Percentiles rank a stretch among this genome's conserved stretches.
These are phyloP conservation scores for Vimba vimba DNA, from an alignment of 2,113 vertebrate species.

Conservation along the genomic window DNA sequence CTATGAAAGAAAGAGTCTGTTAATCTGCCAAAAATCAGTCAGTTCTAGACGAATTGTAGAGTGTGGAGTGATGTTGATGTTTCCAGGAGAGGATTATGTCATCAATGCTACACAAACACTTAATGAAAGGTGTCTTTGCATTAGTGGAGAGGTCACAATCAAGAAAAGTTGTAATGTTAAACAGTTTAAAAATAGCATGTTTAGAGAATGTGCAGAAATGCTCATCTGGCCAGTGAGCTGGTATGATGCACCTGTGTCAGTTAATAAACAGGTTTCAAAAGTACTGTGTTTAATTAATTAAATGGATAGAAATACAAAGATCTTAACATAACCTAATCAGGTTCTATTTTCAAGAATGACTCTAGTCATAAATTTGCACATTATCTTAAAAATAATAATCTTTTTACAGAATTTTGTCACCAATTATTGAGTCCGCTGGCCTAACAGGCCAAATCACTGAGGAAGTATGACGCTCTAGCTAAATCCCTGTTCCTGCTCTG, in stretches of 20 bases:
- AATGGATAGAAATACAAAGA: background rate
- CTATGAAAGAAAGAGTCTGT: background rate
- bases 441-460: slow-evolving; percentile 48
- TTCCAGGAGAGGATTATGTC: background rate
- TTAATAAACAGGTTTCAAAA: background rate
- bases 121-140: background rate
- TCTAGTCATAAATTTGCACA: background rate
- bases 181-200: background rate
- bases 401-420: background rate
- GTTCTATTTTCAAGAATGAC: background rate
- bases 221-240: background rate
- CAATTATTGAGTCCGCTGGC: background rate
- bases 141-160: background rate
- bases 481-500: slow-evolving; percentile 45
- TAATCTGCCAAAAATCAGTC: background rate
- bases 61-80: background rate
- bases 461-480: slow-evolving; percentile 44
- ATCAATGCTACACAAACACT: background rate
- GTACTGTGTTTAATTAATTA: background rate
- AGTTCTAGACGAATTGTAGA: background rate
- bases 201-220: background rate
- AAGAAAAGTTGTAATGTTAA: background rate
- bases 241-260: background rate
- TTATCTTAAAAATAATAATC: background rate
- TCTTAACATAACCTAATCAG: background rate